Base-by-base conservation (phyloP, 1,140 invertebrate genomes). In the Neodiprion fabricii region DNA sequence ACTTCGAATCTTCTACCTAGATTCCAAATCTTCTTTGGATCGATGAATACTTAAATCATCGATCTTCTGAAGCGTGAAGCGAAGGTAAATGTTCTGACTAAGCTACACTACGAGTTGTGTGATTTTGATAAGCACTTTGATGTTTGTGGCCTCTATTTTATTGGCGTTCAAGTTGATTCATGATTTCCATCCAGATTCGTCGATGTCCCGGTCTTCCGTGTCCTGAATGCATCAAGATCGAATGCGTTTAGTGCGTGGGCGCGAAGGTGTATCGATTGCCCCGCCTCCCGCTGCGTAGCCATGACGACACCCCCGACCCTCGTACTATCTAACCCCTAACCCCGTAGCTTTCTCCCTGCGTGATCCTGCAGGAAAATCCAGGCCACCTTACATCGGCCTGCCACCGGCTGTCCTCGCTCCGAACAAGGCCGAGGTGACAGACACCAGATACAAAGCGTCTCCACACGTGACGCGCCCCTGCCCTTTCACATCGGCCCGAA, bases 231-330 rank as follows among this genome's bases (percentile, higher is more conserved):
- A 61, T 61, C n/a, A 61, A 82, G 83, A 86, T 85, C 82, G 85
- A 83, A 81, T 83, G 77, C 80, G 82, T 79, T 81, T 78, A 81
- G 81, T 80, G 82, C 82, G 83, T 83, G 83, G 80, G 82, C 53
- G 83, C 84, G 85, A 87, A 86, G 85, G 85, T 87, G 84, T 87
- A 87, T 88, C 86, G 87, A 88, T 87, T 87, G 87, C 86, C 84
- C 85, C 87, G 86, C 87, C 87, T 78, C 85, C 86, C 79, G 84
- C 85, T 87, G 85, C 85, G 87, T 87, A 86, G 84, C 79, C 87
- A 88, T 88, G 87, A 88, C 87, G 84, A 88, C 87, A 87, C 85
- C 83, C 86, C 85, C 85, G 84, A 83, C 84, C 53, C 53, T 61
- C 11, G 4, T 61, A 9, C 74, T 85, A 85, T 86, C 81, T 84